Percentiles rank a stretch among this genome's conserved stretches.
Evolutionary conservation across 2,113 vertebrate species (phyloP).

Genomic region (Gopherus flavomarginatus): DNA sequence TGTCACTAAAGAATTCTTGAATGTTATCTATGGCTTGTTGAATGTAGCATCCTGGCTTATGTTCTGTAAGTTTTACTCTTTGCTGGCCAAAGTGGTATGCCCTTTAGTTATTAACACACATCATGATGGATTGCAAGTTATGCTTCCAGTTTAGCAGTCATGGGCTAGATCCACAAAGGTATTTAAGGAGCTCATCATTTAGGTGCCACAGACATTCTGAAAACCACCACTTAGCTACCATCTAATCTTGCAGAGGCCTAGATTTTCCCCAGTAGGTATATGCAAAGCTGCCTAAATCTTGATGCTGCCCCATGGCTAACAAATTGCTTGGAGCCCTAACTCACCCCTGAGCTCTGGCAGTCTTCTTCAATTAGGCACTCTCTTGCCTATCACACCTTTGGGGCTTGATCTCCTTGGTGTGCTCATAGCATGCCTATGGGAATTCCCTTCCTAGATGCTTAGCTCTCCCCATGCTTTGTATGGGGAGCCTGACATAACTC

Average conservation of each 20-base stretch:
- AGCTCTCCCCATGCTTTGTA: not conserved
- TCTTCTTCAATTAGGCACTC: not conserved
- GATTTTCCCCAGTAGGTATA: not conserved
- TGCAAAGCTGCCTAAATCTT: not conserved
- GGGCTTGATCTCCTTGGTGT: not conserved
- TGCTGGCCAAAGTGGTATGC: not conserved
- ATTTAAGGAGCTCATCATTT: not conserved
- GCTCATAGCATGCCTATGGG: not conserved
- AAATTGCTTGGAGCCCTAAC: not conserved
- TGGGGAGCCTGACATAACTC: not conserved
- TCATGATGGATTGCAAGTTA: fast-evolving
- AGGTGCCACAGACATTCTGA: not conserved
- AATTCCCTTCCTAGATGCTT: not conserved
- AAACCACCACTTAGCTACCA: not conserved
- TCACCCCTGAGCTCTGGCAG: not conserved
- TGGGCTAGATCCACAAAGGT: not conserved
- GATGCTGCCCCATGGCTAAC: not conserved
- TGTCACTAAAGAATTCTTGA: not conserved
- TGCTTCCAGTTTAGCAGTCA: fast-evolving
- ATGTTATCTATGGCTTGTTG: not conserved
- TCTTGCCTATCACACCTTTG: not conserved
- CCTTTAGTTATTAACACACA: not conserved
- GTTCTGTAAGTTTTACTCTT: not conserved
- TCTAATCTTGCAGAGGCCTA: not conserved
- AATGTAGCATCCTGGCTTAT: not conserved